A percentile compares a stretch with the other conserved stretches of the same genome.
These are phyloP conservation scores for Limosa lapponica DNA, from an alignment of 2,797 vertebrate species.

Conservation along the genomic window DNA sequence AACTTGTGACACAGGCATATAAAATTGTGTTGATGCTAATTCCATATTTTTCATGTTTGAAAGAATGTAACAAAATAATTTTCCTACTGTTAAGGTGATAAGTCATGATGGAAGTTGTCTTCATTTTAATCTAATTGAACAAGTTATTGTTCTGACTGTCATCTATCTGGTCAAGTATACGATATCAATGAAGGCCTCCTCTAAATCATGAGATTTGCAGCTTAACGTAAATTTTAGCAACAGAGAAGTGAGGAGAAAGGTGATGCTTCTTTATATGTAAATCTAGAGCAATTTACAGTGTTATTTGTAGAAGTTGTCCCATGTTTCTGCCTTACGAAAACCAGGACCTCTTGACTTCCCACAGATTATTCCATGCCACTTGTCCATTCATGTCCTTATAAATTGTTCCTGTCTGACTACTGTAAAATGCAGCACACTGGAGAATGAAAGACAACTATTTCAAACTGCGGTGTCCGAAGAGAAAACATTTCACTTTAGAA, in stretches of 20 bases:
- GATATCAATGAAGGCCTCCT: neutral
- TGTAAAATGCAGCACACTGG: neutral
- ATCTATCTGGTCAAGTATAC: neutral
- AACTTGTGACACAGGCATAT: neutral
- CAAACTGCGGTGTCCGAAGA: neutral
- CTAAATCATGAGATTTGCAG: neutral
- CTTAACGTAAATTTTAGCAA: neutral
- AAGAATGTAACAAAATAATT: neutral
- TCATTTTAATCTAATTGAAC: neutral
- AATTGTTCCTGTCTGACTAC: neutral
- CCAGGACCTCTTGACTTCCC: neutral
- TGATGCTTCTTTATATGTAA: neutral
- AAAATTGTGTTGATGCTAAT: neutral
- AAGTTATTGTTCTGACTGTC: neutral
- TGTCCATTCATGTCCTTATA: neutral
- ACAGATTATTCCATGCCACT: neutral
- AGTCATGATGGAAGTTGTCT: neutral
- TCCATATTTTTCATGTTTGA: neutral
- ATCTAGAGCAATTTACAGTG: neutral
- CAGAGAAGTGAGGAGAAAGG: neutral
- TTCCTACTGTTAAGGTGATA: neutral
- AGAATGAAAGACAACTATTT: neutral
- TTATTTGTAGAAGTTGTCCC: neutral
- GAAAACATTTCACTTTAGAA: neutral
- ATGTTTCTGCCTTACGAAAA: neutral